These are phyloP conservation scores for Lampris incognitus DNA, from an alignment of 2,113 vertebrate species.

Conservation along the genomic window DNA sequence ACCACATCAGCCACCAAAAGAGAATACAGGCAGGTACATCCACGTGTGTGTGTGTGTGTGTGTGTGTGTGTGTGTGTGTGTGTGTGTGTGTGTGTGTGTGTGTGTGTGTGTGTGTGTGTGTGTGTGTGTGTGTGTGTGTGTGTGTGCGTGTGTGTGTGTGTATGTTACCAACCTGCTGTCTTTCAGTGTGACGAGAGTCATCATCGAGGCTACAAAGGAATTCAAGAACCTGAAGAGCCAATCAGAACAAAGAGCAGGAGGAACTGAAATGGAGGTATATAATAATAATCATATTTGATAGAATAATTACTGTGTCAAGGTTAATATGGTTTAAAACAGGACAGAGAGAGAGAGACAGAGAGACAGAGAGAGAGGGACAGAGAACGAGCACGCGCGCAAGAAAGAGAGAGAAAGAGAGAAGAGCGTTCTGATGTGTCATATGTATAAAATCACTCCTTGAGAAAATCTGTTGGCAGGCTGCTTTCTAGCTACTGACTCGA, in stretches of 20 bases:
- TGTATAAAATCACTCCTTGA: too few relatives aligned
- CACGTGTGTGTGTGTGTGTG: not conserved
- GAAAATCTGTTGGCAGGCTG: too few relatives aligned
- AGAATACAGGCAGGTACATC: slow-evolving; percentile 2
- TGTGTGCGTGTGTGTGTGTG: not conserved
- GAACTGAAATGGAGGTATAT: not conserved
- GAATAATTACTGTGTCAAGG: too few relatives aligned
- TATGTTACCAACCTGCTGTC: slow-evolving; percentile 90
- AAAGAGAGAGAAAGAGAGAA: too few relatives aligned
- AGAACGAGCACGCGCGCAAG: too few relatives aligned
- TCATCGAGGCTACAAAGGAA: slow-evolving; percentile 96
- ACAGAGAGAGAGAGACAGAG: too few relatives aligned
- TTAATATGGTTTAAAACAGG: too few relatives aligned
- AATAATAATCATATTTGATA: not conserved
- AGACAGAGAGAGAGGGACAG: too few relatives aligned
- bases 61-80: not conserved
- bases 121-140: not conserved
- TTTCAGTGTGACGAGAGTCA: slow-evolving; percentile 93
- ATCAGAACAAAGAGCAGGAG: not conserved
- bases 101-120: not conserved
- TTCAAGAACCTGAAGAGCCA: slow-evolving; percentile 89
- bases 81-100: not conserved
- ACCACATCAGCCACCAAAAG: not conserved
- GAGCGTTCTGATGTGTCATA: too few relatives aligned
- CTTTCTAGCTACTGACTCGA: too few relatives aligned